These are phyloP conservation scores for Takifugu flavidus DNA, from an alignment of 2,113 vertebrate species.

Conservation along the genomic window DNA sequence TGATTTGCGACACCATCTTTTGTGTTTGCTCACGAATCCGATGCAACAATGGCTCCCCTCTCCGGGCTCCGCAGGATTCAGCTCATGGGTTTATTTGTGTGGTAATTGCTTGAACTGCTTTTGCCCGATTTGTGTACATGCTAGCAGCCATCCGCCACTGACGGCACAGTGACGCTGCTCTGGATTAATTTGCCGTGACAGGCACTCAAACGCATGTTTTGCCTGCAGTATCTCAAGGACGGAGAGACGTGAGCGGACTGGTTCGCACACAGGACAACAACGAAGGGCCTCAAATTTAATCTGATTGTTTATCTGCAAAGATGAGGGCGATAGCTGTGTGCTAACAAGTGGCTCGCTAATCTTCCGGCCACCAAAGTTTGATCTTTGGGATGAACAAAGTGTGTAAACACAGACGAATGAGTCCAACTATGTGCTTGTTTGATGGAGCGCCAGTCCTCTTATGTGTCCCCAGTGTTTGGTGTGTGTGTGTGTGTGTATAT, in stretches of 20 bases:
- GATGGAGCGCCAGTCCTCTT: constrained; percentile 7
- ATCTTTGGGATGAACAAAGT: background rate
- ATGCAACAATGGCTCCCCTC: constrained; percentile 64
- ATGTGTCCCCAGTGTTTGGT: constrained; percentile 26
- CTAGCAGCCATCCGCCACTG: background rate
- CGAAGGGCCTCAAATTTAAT: background rate
- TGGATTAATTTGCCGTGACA: constrained; percentile 2
- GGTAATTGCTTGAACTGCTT: constrained; percentile 85
- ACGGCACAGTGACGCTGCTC: constrained; percentile 2
- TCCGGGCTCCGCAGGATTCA: constrained; percentile 84
- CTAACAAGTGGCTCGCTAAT: background rate
- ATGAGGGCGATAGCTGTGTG: background rate
- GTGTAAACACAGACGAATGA: background rate
- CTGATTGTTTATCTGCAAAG: background rate
- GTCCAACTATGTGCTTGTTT: too few species aligned
- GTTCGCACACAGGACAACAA: background rate
- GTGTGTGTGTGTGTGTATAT: background rate
- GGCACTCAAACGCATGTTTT: constrained; percentile 8
- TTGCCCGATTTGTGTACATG: constrained; percentile 7
- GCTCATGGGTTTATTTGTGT: constrained; percentile 96
- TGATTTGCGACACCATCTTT: constrained; percentile 8
- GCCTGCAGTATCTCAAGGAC: constrained; percentile 4
- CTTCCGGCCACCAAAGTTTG: background rate
- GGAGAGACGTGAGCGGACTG: constrained; percentile 29
- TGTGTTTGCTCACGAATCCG: constrained; percentile 50